Evolutionary conservation across 2,113 vertebrate genomes (phyloP).

Genomic region (Phyllostomus discolor): DNA sequence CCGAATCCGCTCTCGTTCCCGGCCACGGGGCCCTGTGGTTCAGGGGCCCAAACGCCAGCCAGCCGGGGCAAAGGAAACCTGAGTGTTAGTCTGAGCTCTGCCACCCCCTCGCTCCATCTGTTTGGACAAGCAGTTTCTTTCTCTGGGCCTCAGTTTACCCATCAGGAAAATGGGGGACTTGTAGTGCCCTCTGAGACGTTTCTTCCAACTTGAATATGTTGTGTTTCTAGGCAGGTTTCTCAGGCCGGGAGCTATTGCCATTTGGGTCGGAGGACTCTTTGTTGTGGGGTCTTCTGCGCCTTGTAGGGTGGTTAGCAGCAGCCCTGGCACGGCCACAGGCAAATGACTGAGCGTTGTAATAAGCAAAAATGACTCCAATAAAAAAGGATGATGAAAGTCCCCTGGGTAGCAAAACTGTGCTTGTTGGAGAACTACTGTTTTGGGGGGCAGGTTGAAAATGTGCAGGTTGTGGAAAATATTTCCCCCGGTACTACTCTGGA

Average conservation of each 20-base stretch:
- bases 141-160: neutral
- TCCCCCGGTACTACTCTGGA: neutral
- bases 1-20: neutral
- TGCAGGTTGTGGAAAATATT: neutral
- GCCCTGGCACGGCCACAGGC: neutral
- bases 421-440: neutral
- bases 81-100: no score
- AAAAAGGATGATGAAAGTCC: neutral
- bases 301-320: rapidly evolving
- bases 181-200: neutral
- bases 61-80: neutral
- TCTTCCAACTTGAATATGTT: neutral
- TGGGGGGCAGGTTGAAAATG: neutral
- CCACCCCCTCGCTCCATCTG: neutral
- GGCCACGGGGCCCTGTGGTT: rapidly evolving
- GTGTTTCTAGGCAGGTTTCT: neutral
- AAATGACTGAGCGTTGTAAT: neutral
- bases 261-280: neutral
- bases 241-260: rapidly evolving
- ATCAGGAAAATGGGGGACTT: neutral
- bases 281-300: rapidly evolving
- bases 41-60: rapidly evolving
- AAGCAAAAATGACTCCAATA: neutral
- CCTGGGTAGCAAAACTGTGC: no score
- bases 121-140: neutral